Base-by-base conservation (phyloP, 2,888 invertebrate species). In the Hofmannophila pseudospretella region DNA sequence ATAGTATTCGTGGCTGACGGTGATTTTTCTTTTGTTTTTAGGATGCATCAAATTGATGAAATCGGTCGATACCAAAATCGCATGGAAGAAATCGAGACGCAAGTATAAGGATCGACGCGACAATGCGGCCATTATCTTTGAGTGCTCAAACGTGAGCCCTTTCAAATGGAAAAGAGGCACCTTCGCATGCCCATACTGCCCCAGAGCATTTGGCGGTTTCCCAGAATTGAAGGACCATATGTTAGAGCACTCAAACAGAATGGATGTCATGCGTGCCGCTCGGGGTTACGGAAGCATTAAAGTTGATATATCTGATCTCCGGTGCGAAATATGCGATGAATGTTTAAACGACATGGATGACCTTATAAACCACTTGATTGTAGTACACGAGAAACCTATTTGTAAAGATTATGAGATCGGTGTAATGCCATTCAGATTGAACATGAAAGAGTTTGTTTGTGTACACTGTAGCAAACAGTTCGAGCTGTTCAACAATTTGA, bases 71-170 rank as follows among this genome's bases (percentile, higher is more conserved):
- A 4, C 16, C 5, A 16, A 16, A 16, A 5, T 16, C 16, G 16
- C 3, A 16, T 16, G 16, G 16, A 16, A 16, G 16, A 78, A 61
- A 61, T 64, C 72, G 53, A 66, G 55, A 51, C 71, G 74, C 62
- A 75, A 72, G 69, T 79, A 58, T 67, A 62, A 75, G 49, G 78
- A 84, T 67, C 73, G 73, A 51, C 80, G 82, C 59, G 74, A 75
- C 67, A 84, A 85, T 53, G 82, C 84, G 34, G 73, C 70, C 25
- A 58, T 77, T 38, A 71, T 85, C 37, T 56, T 85, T 39, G 73
- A 80, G 54, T 75, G 58, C 54, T 81, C 84, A 22, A 85, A 79
- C 58, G 70, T 61, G 16, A 71, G 72, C 40, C 85, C 85, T 0
- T 86, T 86, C 54, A 66, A 81, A 42, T 82, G 79, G 79, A 68